Percentiles rank a stretch among this genome's conserved stretches.
Conservation (phyloP, 2,797 vertebrate genomes). For the Molothrus aeneus region DNA sequence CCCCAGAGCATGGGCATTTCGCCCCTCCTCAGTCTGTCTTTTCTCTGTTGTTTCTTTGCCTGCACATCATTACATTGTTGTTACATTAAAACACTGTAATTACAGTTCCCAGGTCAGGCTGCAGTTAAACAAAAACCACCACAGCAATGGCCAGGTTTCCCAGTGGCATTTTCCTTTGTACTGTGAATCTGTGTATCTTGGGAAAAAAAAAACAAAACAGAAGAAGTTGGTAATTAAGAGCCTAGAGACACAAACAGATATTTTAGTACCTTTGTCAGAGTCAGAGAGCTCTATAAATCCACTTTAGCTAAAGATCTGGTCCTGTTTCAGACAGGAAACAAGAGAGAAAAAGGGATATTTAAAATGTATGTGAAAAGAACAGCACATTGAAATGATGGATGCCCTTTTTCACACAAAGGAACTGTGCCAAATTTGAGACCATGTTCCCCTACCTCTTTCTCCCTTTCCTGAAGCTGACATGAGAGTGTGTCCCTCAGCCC, state of each 20-base stretch:
- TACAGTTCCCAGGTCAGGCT: neutral
- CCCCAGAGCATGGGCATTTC: accelerated
- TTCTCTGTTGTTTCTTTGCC: neutral
- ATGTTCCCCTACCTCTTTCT: neutral
- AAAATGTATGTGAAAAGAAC: neutral
- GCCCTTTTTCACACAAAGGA: neutral
- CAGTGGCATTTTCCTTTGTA: neutral
- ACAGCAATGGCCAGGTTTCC: neutral
- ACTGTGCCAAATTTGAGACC: neutral
- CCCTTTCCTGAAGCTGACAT: neutral
- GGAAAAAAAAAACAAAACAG: accelerated
- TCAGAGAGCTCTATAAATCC: neutral
- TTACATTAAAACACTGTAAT: neutral
- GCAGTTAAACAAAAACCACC: neutral
- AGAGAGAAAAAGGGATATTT: neutral
- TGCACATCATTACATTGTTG: neutral
- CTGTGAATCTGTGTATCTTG: neutral
- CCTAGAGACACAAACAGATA: neutral
- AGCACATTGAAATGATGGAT: neutral
- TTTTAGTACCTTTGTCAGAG: neutral
- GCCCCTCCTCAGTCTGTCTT: neutral
- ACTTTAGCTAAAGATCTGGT: neutral
- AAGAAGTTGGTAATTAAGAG: neutral
- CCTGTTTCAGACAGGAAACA: neutral
- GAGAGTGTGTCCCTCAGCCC: accelerated